Evolutionary conservation across 2,888 invertebrate species (phyloP).

Genomic region (Thelaira solivaga): DNA sequence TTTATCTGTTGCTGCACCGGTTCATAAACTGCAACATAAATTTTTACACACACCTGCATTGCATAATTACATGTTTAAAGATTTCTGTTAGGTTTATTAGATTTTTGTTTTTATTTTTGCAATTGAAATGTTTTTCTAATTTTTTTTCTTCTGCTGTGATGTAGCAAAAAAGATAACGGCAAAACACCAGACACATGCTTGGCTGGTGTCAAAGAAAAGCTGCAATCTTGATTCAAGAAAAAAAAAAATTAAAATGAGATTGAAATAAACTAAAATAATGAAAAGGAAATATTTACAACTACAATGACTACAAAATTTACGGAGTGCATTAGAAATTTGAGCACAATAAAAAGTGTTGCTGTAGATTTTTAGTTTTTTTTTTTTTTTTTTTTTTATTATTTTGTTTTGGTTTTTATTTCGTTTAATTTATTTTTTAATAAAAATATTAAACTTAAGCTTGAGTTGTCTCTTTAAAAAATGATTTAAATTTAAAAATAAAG

Average conservation of each 20-base stretch:
- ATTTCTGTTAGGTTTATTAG: too few species aligned
- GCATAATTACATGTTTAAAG: constrained; percentile 43
- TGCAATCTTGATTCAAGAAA: constrained; percentile 23
- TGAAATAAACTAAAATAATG: not conserved
- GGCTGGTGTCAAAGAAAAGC: constrained; percentile 54
- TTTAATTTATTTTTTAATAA: not conserved
- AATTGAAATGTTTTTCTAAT: constrained; percentile 25
- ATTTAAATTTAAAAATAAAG: too few species aligned
- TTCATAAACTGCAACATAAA: not conserved
- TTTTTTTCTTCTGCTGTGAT: constrained; percentile 20
- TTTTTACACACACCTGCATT: constrained; percentile 47
- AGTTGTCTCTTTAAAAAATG: not conserved
- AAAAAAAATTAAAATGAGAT: not conserved
- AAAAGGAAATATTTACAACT: not conserved
- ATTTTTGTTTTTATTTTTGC: constrained; percentile 41
- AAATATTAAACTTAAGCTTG: constrained; percentile 22
- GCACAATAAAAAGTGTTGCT: not conserved
- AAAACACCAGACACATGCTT: constrained; percentile 49
- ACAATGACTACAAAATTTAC: not conserved
- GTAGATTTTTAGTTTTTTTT: not conserved
- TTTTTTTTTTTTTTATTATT: not conserved
- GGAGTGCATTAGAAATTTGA: constrained; percentile 43
- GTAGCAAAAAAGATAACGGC: constrained; percentile 42
- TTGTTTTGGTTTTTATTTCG: too few species aligned
- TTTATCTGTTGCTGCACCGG: constrained; percentile 18